Evolutionary conservation across 2,888 invertebrate genomes (phyloP).

Genomic region (Apamea crenata): DNA sequence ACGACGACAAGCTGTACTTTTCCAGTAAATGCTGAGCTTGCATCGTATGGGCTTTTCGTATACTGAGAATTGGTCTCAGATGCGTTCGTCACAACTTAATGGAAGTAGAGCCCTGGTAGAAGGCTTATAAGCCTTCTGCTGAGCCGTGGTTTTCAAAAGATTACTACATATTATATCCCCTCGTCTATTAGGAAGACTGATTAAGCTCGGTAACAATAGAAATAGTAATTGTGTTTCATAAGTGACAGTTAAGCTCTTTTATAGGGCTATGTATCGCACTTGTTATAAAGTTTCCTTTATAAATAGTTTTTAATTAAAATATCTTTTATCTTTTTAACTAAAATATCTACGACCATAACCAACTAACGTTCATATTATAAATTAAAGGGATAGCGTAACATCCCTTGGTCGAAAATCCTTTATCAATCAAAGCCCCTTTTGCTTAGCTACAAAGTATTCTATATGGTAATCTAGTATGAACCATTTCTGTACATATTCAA

Average conservation of each 20-base stretch:
- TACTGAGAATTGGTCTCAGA: not conserved
- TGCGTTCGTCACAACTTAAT: not conserved
- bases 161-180: no score
- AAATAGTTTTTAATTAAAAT: not conserved
- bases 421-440: constrained; percentile 25
- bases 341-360: not conserved
- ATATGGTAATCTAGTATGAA: constrained; percentile 39
- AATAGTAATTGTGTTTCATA: no score
- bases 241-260: no score
- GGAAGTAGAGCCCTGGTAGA: not conserved
- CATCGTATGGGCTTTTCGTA: not conserved
- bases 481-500: constrained; percentile 15
- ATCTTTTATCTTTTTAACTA: not conserved
- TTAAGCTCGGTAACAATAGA: no score
- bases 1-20: not conserved
- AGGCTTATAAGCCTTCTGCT: not conserved
- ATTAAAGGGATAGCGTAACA: constrained; percentile 1
- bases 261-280: not conserved
- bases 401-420: not conserved
- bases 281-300: no score
- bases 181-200: no score
- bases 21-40: not conserved
- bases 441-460: constrained; percentile 40
- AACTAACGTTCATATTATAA: not conserved
- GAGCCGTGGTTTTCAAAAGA: not conserved